Base-by-base conservation (phyloP, 2,888 invertebrate species). In the Schrankia costaestrigalis region DNA sequence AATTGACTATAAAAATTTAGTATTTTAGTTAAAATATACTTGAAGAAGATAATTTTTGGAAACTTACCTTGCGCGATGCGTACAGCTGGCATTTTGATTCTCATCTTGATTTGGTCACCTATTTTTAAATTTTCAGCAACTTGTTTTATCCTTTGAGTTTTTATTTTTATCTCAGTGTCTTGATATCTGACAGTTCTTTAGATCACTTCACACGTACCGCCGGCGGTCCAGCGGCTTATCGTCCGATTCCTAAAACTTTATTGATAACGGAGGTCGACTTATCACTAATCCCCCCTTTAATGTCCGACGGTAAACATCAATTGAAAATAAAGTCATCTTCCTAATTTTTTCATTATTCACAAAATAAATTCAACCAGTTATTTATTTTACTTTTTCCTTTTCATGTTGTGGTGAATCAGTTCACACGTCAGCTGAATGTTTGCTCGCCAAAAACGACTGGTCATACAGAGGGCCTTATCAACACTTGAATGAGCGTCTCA, bases 31-130 rank as follows among this genome's bases (percentile, higher is more conserved):
- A 7, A 17, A 52, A 28, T 1, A 31, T 24, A 27, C 22, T 11
- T 6, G 4, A 18, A 15, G 3, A n/a, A n/a, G 2, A 29, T 26
- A 11, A 23, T 35, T 9, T n/a, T 21, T 22, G 27, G 4, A 12
- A 32, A 83, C 92, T 92, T 90, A 96, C 96, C 96, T 95, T 96
- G 96, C 90, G 96, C 95, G 92, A 96, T 96, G 90, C 96, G 93
- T 90, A 96, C 95, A 88, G 96, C 96, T 89, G 96, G 96, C 96
- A 96, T 96, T 93, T 96, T 96, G 91, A 96, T 96, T 95, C 96
- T 94, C 96, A 96, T 96, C 92, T 93, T 96, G 94, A 85, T 80
- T 83, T 83, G 87, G 80, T 87, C 87, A 86, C 87, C 87, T 86
- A 87, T 87, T 81, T 86, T 87, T 85, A 78, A 70, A 70, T 79